These are phyloP conservation scores for Cygnus atratus DNA, from an alignment of 2,113 vertebrate genomes.

Conservation along the genomic window DNA sequence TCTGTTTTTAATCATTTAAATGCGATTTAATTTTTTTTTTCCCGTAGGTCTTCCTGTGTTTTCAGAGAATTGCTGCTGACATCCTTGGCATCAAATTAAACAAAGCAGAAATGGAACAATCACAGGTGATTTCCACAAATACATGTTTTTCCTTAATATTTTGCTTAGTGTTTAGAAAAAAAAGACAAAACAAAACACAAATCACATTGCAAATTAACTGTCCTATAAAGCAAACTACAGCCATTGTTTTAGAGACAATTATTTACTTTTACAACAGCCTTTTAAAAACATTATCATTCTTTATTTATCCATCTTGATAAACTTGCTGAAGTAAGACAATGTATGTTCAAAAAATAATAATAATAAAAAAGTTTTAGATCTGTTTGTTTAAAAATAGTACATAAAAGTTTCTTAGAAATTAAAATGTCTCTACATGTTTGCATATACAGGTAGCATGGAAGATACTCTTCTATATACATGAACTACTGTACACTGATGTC, in stretches of 20 bases:
- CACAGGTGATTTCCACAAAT: slow-evolving; percentile 87
- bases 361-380: neutral
- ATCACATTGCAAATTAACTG: neutral
- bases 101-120: slow-evolving; percentile 98
- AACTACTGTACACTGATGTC: neutral
- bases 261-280: neutral
- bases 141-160: neutral
- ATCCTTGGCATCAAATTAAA: slow-evolving; percentile 97
- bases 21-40: slow-evolving; percentile 66
- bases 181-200: neutral
- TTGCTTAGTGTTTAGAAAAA: neutral
- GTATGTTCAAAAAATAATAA: neutral
- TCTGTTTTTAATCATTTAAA: slow-evolving; percentile 77
- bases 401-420: neutral
- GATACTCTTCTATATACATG: neutral
- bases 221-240: neutral
- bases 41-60: slow-evolving; percentile 93
- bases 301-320: neutral
- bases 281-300: neutral
- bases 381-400: neutral
- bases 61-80: slow-evolving; percentile 96
- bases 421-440: neutral
- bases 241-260: neutral
- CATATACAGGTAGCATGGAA: neutral
- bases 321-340: neutral